phyloP scores from a whole-genome alignment of 2,797 vertebrate species.

The Eulemur coronatus region DNA sequence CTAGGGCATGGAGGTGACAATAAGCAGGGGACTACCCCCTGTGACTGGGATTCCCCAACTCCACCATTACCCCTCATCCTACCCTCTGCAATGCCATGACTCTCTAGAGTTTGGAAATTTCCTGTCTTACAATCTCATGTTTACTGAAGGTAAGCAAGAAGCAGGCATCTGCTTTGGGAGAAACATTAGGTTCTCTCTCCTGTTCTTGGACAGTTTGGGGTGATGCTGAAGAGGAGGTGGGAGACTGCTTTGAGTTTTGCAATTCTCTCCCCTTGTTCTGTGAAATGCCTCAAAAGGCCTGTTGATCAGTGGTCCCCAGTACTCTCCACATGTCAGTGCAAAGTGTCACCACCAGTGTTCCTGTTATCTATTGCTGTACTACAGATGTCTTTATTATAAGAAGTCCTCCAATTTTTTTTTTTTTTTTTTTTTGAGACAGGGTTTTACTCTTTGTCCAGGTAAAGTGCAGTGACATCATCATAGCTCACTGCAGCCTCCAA shows the following conservation, averaged over 20 bases:
- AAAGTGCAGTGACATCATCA: background rate
- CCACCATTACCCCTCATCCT: background rate
- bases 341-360: background rate
- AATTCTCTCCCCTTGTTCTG: background rate
- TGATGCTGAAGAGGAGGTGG: background rate
- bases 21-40: background rate
- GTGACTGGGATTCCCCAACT: background rate
- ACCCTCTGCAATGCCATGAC: background rate
- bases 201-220: background rate
- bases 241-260: background rate
- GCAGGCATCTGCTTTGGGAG: background rate
- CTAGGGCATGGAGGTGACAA: background rate
- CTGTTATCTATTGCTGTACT: background rate
- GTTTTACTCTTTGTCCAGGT: background rate
- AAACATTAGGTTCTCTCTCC: background rate
- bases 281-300: background rate
- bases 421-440: background rate
- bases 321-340: background rate
- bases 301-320: background rate
- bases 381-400: background rate
- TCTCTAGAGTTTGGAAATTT: background rate
- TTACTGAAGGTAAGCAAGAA: background rate
- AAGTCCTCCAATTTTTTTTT: background rate
- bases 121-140: background rate
- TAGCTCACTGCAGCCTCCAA: background rate